These are phyloP conservation scores for Gymnobelideus leadbeateri DNA, from an alignment of 2,113 vertebrate species.

Conservation along the genomic window DNA sequence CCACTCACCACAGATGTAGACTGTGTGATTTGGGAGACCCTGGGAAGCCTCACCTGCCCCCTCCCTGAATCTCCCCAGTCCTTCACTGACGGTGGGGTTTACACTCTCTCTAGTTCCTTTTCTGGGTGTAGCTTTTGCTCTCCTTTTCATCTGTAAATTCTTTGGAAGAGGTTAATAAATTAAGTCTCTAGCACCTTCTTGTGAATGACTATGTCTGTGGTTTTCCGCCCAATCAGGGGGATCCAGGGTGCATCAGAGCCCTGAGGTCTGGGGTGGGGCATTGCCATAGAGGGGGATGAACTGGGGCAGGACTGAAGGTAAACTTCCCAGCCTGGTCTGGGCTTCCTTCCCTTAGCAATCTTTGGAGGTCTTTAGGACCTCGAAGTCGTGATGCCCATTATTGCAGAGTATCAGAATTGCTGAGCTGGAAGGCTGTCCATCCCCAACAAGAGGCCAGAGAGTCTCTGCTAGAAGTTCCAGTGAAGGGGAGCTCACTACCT, in stretches of 20 bases:
- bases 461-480: neutral
- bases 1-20: neutral
- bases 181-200: neutral
- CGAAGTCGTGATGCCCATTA: rapidly evolving
- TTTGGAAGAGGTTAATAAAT: neutral
- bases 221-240: neutral
- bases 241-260: neutral
- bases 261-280: neutral
- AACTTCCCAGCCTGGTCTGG: neutral
- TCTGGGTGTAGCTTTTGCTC: neutral
- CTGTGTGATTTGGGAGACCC: neutral
- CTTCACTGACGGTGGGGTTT: neutral
- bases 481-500: neutral
- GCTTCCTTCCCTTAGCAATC: neutral
- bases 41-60: neutral
- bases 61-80: neutral
- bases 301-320: rapidly evolving
- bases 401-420: rapidly evolving
- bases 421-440: neutral
- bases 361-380: neutral
- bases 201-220: neutral
- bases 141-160: neutral
- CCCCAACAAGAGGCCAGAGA: rapidly evolving
- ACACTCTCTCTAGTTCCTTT: neutral
- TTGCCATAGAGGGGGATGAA: neutral